Percentiles rank a stretch among this genome's conserved stretches.
These are phyloP conservation scores for Hemibagrus guttatus DNA, from an alignment of 2,797 vertebrate genomes.

Conservation along the genomic window DNA sequence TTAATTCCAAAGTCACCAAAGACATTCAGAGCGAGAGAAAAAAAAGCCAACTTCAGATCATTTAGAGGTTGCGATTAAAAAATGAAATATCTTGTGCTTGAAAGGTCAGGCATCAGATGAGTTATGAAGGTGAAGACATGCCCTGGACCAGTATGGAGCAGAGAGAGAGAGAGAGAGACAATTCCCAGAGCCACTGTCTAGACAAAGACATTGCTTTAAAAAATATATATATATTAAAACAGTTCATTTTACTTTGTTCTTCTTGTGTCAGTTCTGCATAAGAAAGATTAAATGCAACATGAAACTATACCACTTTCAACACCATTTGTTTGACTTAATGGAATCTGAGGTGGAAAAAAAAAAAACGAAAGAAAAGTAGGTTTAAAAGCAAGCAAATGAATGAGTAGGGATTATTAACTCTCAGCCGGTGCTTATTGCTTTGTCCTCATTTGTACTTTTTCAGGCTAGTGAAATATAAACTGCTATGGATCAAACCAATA, in stretches of 20 bases:
- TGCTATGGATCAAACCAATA: slow-evolving; percentile 17
- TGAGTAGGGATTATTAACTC: slow-evolving; percentile 25
- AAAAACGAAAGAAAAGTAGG: slow-evolving; percentile 6
- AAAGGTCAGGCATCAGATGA: slow-evolving; percentile 44
- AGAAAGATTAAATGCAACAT: slow-evolving; percentile 35
- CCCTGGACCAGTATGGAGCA: background rate
- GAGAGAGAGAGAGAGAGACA: background rate
- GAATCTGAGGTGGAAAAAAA: slow-evolving; percentile 9
- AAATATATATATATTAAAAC: background rate
- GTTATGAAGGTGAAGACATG: slow-evolving; percentile 36
- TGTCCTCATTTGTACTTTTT: slow-evolving; percentile 28
- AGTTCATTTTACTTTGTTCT: slow-evolving; percentile 37
- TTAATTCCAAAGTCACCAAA: slow-evolving; percentile 35
- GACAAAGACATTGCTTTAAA: slow-evolving; percentile 9
- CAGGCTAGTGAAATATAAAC: slow-evolving; percentile 29
- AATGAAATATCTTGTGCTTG: slow-evolving; percentile 40
- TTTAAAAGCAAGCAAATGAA: slow-evolving; percentile 27
- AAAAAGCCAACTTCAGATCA: slow-evolving; percentile 28
- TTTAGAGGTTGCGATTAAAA: slow-evolving; percentile 36
- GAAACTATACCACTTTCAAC: slow-evolving; percentile 25
- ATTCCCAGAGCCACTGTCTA: slow-evolving; percentile 25
- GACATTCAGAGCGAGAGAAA: background rate
- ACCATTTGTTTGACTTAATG: slow-evolving; percentile 40
- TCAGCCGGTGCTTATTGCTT: slow-evolving; percentile 25
- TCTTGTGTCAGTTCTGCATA: slow-evolving; percentile 34